A percentile compares a stretch with the other conserved stretches of the same genome.
Evolutionary conservation across 2,113 vertebrate species (phyloP).

Genomic region (Piprites chloris): DNA sequence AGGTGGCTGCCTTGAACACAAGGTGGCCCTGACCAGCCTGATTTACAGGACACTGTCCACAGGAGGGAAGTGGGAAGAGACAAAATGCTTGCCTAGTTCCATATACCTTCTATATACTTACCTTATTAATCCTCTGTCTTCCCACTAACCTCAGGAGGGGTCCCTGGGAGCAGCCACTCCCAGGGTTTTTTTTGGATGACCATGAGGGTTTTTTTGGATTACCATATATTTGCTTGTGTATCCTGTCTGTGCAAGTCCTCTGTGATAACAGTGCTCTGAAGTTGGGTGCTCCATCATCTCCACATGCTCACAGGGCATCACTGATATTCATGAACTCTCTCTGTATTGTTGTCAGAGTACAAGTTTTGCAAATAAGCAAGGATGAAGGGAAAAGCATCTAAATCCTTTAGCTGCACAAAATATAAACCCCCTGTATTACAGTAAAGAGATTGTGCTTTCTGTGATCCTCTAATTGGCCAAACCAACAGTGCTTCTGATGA

Average conservation of each 20-base stretch:
- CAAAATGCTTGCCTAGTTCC: background rate
- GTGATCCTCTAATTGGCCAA: background rate
- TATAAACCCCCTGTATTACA: background rate
- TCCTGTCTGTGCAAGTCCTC: background rate
- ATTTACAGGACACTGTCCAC: background rate
- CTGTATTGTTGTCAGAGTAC: background rate
- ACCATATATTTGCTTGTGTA: background rate
- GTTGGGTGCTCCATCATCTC: background rate
- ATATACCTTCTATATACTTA: background rate
- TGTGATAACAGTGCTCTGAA: background rate
- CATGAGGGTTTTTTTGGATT: background rate
- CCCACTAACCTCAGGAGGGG: background rate
- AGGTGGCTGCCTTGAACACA: background rate
- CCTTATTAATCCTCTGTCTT: background rate
- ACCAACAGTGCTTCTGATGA: background rate
- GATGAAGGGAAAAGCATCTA: background rate
- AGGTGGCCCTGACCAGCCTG: background rate
- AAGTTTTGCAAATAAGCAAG: background rate
- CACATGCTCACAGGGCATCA: background rate
- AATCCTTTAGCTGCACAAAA: background rate
- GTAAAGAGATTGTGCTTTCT: background rate
- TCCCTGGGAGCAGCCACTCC: background rate
- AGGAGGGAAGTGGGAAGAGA: background rate
- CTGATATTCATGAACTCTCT: background rate
- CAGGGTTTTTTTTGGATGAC: background rate